Conservation (phyloP, 2,113 vertebrate species). For the Bubo blakistoni region DNA sequence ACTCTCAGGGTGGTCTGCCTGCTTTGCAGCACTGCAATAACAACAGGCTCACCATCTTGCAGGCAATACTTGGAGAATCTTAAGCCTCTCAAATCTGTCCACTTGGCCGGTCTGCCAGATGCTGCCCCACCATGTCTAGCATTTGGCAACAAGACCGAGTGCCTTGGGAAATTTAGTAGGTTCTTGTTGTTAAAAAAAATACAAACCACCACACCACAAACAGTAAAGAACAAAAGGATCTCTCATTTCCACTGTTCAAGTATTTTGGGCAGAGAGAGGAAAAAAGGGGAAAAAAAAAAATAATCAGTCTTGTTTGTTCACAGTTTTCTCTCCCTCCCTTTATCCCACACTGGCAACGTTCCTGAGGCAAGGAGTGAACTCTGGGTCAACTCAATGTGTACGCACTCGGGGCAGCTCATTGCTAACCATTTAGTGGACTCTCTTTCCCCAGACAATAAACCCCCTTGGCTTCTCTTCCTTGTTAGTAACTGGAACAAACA, state of each 20-base stretch:
- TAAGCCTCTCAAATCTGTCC: conserved; percentile 1
- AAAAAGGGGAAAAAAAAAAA: background rate
- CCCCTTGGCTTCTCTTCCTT: conserved; percentile 28
- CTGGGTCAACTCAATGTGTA: conserved; percentile 21
- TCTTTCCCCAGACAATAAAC: conserved; percentile 8
- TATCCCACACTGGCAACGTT: background rate
- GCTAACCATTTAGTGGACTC: background rate
- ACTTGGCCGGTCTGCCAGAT: background rate
- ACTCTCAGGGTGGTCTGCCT: background rate
- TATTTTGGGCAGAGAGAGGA: background rate
- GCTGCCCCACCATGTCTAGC: background rate
- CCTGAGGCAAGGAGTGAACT: background rate
- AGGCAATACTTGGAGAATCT: background rate
- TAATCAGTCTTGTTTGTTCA: background rate
- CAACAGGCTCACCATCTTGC: background rate
- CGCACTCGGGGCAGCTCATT: background rate
- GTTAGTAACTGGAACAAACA: conserved; percentile 48
- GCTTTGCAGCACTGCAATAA: background rate
- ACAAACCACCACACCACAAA: background rate
- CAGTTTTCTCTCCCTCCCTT: conserved; percentile 14
- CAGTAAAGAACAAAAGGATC: background rate
- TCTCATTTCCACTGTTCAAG: background rate
- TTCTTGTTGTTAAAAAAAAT: background rate
- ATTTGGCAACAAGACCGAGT: background rate
- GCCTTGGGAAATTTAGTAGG: background rate